Conservation (phyloP, 2,113 vertebrate species). For the Oceanites oceanicus region DNA sequence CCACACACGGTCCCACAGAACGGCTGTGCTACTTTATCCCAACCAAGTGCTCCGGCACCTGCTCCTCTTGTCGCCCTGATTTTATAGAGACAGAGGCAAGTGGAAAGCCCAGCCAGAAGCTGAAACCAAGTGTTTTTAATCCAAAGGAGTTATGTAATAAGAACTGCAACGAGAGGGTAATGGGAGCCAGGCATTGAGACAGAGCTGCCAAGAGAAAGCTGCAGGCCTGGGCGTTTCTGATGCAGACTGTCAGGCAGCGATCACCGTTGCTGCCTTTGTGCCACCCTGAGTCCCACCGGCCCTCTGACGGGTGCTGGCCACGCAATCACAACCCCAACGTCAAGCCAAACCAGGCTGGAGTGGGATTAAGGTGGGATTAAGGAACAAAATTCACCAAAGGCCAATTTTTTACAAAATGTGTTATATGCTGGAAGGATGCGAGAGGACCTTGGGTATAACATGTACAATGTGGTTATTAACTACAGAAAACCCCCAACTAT, state of each 20-base stretch:
- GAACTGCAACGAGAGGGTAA: not conserved
- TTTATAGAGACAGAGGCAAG: not conserved
- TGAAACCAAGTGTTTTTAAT: not conserved
- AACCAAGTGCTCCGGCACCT: not conserved
- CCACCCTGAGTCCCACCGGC: not conserved
- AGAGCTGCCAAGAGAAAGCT: not conserved
- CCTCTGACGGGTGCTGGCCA: not conserved
- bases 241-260: not conserved
- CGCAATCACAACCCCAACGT: accelerated
- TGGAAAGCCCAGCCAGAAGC: not conserved
- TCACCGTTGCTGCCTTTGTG: not conserved
- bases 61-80: not conserved
- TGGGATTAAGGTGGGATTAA: not conserved
- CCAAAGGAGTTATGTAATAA: not conserved
- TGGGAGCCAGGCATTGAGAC: not conserved
- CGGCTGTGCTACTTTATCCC: not conserved
- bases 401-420: not conserved
- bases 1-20: not conserved
- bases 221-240: not conserved
- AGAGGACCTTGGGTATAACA: accelerated
- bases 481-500: not conserved
- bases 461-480: not conserved
- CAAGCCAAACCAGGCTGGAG: not conserved
- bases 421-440: not conserved
- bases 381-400: not conserved